These are phyloP conservation scores for Hirundichthys speculiger DNA, from an alignment of 2,113 vertebrate species.

Conservation along the genomic window DNA sequence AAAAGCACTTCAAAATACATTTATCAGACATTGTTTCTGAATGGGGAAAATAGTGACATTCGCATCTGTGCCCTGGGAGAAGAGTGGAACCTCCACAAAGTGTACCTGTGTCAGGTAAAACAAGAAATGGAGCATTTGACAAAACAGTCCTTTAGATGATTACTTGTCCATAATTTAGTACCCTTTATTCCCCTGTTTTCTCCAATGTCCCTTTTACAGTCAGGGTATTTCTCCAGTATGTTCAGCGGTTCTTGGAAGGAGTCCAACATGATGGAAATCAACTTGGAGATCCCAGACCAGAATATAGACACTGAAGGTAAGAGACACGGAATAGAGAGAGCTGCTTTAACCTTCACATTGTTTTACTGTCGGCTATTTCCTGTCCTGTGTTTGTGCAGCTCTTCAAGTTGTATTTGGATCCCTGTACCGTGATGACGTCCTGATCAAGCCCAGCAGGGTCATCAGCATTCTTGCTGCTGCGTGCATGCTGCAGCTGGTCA, in stretches of 20 bases:
- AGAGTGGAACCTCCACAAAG: slow-evolving; percentile 96
- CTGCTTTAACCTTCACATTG: not conserved
- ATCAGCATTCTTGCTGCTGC: slow-evolving; percentile 94
- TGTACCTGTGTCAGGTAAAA: slow-evolving; percentile 95
- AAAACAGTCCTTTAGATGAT: too few species aligned
- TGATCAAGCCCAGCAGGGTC: slow-evolving; percentile 94
- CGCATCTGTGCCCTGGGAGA: slow-evolving; percentile 95
- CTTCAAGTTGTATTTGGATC: slow-evolving; percentile 97
- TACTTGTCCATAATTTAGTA: not conserved
- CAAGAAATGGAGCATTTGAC: not conserved
- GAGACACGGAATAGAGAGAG: slow-evolving; percentile 9
- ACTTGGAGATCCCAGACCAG: slow-evolving; percentile 96
- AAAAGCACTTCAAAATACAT: slow-evolving; percentile 97
- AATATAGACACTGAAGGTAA: slow-evolving; percentile 96
- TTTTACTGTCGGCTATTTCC: not conserved
- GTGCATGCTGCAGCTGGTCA: slow-evolving; percentile 96
- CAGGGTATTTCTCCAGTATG: slow-evolving; percentile 99
- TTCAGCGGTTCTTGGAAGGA: slow-evolving; percentile 99
- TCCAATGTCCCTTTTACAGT: slow-evolving; percentile 74
- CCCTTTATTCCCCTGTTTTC: not conserved
- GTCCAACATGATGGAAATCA: slow-evolving; percentile 93
- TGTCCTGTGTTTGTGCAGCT: slow-evolving; percentile 66
- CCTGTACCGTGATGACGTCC: slow-evolving; percentile 93
- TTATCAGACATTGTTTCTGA: slow-evolving; percentile 96
- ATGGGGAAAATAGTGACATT: slow-evolving; percentile 97